Conservation (phyloP, 2,888 invertebrate genomes). For the Heterodera filipjevi region DNA sequence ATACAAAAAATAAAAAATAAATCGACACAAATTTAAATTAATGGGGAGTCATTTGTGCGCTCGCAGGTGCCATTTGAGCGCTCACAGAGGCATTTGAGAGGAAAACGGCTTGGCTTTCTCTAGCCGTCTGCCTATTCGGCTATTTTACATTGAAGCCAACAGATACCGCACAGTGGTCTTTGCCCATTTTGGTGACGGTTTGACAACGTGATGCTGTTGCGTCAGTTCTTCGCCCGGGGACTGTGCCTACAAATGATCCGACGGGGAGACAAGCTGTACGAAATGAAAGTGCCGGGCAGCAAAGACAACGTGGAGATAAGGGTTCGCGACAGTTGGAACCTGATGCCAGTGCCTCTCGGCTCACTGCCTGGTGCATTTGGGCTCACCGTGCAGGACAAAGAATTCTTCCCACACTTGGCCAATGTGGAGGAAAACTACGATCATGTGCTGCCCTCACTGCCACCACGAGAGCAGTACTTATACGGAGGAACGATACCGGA, state of each 20-base stretch:
- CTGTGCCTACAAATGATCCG: constrained; percentile 10
- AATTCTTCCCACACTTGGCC: constrained; percentile 27
- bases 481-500: constrained; percentile 14
- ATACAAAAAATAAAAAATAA: too few species aligned
- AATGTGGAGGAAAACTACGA: constrained; percentile 19
- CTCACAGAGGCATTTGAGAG: too few species aligned
- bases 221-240: not conserved
- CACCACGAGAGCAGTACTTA: constrained; percentile 14
- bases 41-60: too few species aligned
- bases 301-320: not conserved
- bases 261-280: constrained; percentile 26
- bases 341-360: not conserved
- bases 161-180: not conserved
- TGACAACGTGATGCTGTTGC: constrained; percentile 20
- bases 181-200: constrained; percentile 21
- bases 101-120: not conserved
- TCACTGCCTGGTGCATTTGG: constrained; percentile 7
- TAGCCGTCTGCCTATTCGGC: constrained; percentile 23
- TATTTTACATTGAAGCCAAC: not conserved
- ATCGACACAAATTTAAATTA: too few species aligned
- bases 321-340: constrained; percentile 15
- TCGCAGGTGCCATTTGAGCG: too few species aligned
- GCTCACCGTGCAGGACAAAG: constrained; percentile 22
- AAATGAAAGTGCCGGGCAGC: constrained; percentile 7
- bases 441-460: not conserved